A percentile compares a stretch with the other conserved stretches of the same genome.
These are phyloP conservation scores for Eptesicus fuscus DNA, from an alignment of 2,113 vertebrate genomes.

Conservation along the genomic window DNA sequence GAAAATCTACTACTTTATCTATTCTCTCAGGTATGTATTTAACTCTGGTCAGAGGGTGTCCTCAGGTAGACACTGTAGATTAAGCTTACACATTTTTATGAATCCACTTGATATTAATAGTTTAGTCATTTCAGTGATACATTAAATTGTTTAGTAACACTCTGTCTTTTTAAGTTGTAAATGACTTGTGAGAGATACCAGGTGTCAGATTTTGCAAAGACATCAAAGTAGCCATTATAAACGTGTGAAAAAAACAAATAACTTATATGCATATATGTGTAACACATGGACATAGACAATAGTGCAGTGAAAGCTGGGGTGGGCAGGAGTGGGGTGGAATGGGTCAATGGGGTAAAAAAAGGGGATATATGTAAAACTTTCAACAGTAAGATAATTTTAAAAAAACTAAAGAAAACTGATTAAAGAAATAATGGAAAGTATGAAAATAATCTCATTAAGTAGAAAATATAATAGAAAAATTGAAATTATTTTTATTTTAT, in stretches of 20 bases:
- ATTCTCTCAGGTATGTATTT: constrained; percentile 86
- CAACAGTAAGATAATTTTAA: too few species aligned
- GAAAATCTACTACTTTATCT: constrained; percentile 90
- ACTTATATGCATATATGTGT: too few species aligned
- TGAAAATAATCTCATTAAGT: not conserved
- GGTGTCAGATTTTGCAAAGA: not conserved
- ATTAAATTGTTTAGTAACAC: not conserved
- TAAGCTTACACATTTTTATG: not conserved
- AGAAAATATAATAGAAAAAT: not conserved
- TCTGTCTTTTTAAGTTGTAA: not conserved
- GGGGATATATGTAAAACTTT: too few species aligned
- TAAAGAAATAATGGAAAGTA: not conserved
- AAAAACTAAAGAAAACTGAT: not conserved
- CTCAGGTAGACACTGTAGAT: not conserved
- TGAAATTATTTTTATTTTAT: not conserved
- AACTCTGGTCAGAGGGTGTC: not conserved
- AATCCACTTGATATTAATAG: not conserved
- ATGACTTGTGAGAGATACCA: not conserved
- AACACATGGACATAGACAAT: too few species aligned
- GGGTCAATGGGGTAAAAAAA: too few species aligned
- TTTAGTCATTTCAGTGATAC: not conserved
- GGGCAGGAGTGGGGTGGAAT: too few species aligned
- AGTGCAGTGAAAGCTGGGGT: too few species aligned
- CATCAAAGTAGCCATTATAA: not conserved
- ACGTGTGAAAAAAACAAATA: not conserved